These are phyloP conservation scores for Saimiri boliviensis DNA, from an alignment of 2,113 vertebrate species.

Conservation along the genomic window DNA sequence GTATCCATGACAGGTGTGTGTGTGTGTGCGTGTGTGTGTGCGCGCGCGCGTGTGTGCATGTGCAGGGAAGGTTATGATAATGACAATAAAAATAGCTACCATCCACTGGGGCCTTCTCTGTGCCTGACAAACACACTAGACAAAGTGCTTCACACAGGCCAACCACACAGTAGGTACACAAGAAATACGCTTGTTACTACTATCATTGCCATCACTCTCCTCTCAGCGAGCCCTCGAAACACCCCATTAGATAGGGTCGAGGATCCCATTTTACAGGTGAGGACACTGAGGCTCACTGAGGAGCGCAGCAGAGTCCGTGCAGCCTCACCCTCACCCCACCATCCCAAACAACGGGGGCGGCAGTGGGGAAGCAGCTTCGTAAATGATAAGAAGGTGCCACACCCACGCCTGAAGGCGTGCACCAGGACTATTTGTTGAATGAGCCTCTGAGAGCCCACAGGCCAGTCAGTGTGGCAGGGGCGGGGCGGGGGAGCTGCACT, in stretches of 20 bases:
- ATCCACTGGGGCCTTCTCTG: accelerated
- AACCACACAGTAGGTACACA: background rate
- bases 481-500: background rate
- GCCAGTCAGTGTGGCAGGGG: background rate
- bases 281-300: slow-evolving; percentile 5
- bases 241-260: background rate
- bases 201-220: background rate
- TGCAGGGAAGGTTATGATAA: background rate
- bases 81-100: background rate
- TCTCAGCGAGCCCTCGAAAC: background rate
- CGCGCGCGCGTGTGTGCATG: too few relatives aligned
- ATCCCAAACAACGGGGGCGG: accelerated
- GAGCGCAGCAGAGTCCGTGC: background rate
- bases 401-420: background rate
- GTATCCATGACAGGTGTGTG: background rate
- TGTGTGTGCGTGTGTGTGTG: background rate
- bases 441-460: background rate
- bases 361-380: background rate
- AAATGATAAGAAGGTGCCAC: background rate
- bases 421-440: background rate
- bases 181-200: background rate
- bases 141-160: background rate
- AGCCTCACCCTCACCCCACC: background rate
- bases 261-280: slow-evolving; percentile 30
- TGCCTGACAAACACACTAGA: background rate